Percentiles rank a stretch among this genome's conserved stretches.
These are phyloP conservation scores for Clanis bilineata DNA, from an alignment of 2,888 invertebrate species.

Conservation along the genomic window DNA sequence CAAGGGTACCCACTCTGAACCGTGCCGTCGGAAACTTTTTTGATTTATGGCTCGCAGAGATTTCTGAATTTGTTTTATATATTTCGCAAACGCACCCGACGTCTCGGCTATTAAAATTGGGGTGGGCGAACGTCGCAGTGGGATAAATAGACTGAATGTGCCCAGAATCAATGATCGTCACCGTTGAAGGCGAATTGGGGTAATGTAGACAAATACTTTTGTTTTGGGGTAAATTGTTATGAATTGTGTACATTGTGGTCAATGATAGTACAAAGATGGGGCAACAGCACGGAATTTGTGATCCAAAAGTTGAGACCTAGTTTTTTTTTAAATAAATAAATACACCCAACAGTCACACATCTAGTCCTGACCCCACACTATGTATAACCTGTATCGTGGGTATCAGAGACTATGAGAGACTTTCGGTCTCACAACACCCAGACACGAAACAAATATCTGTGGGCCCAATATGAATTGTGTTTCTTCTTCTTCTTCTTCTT, in stretches of 20 bases:
- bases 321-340: too few relatives aligned
- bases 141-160: conserved; percentile 5
- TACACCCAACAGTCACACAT: too few relatives aligned
- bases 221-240: conserved; percentile 5
- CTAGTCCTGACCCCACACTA: too few relatives aligned
- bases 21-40: conserved; percentile 17
- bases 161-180: background rate
- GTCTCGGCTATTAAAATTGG: conserved; percentile 4
- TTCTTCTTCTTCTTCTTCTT: too few relatives aligned
- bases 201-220: conserved; percentile 4
- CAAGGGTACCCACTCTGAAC: conserved; percentile 1
- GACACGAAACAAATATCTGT: too few relatives aligned
- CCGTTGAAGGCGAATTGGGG: background rate
- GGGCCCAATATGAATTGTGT: too few relatives aligned
- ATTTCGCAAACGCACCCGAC: conserved; percentile 2
- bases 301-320: too few relatives aligned
- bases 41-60: conserved; percentile 18
- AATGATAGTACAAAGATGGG: too few relatives aligned
- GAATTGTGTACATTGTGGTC: background rate
- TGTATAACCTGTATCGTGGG: too few relatives aligned
- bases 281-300: too few relatives aligned
- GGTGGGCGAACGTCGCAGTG: background rate
- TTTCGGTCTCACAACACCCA: too few relatives aligned
- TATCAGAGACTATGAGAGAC: too few relatives aligned
- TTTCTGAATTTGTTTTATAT: conserved; percentile 16